Percentiles rank a stretch among this genome's conserved stretches.
Conservation (phyloP, 2,797 vertebrate genomes). For the Percopsis omiscomaycus region DNA sequence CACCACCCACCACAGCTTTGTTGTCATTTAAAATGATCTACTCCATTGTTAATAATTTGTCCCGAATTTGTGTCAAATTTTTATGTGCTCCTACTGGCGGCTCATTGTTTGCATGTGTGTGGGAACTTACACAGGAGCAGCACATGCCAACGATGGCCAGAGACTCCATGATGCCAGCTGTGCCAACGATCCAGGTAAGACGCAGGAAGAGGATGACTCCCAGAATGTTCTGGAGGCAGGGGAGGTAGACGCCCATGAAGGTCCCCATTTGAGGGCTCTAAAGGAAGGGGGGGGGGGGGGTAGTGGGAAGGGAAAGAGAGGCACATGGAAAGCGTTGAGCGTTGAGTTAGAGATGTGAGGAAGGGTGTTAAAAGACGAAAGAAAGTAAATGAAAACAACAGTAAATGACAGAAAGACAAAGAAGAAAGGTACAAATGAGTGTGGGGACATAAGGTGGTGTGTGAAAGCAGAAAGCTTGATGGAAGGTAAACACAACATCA, state of each 20-base stretch:
- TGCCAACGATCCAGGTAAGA: conserved; percentile 96
- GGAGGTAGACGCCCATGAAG: conserved; percentile 96
- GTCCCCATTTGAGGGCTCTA: conserved; percentile 95
- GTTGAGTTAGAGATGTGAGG: no score
- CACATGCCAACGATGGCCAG: conserved; percentile 91
- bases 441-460: no score
- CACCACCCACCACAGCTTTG: no score
- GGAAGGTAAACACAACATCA: no score
- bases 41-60: no score
- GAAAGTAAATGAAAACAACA: no score
- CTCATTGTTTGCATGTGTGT: neutral
- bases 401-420: no score
- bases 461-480: no score
- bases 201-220: conserved; percentile 96
- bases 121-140: conserved; percentile 89
- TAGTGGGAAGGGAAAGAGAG: neutral
- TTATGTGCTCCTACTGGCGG: no score
- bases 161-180: conserved; percentile 89
- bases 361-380: no score
- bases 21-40: neutral
- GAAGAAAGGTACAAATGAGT: no score
- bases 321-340: neutral
- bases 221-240: conserved; percentile 95
- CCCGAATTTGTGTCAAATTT: no score
- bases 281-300: neutral